A percentile compares a stretch with the other conserved stretches of the same genome.
Conservation (phyloP, 2,797 vertebrate species). For the Sebastes alutus region DNA sequence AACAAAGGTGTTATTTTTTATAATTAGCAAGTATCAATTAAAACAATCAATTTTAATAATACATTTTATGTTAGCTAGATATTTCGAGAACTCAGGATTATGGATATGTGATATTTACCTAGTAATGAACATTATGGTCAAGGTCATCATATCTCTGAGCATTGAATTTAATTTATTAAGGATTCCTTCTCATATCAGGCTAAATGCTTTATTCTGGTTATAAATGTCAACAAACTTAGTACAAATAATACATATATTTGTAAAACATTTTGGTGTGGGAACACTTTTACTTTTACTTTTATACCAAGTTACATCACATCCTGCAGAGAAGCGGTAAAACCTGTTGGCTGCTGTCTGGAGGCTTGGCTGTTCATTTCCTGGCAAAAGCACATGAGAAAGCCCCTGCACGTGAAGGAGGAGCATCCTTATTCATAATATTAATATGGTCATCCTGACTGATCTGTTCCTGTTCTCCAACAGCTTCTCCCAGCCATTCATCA, state of each 20-base stretch:
- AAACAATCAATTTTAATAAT: not conserved
- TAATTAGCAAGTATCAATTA: not conserved
- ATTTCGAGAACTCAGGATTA: not conserved
- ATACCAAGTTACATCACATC: conserved; percentile 1
- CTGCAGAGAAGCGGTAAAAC: not conserved
- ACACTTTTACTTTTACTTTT: not conserved
- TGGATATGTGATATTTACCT: not conserved
- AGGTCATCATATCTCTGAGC: not conserved
- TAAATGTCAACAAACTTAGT: not conserved
- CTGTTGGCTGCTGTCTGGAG: not conserved
- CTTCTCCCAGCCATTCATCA: accelerated
- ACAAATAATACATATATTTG: not conserved
- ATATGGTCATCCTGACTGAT: conserved; percentile 4
- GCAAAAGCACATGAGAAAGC: conserved; percentile 9
- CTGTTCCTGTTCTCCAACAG: not conserved
- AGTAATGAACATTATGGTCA: not conserved
- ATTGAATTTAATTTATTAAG: not conserved
- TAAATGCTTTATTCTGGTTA: not conserved
- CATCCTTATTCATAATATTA: not conserved
- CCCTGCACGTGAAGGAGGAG: not conserved
- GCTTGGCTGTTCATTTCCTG: conserved; percentile 17
- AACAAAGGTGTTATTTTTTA: not conserved
- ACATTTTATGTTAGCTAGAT: not conserved
- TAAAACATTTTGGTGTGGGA: not conserved
- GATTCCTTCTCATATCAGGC: not conserved